A percentile compares a stretch with the other conserved stretches of the same genome.
Evolutionary conservation across 2,797 vertebrate species (phyloP).

Genomic region (Helostoma temminkii): DNA sequence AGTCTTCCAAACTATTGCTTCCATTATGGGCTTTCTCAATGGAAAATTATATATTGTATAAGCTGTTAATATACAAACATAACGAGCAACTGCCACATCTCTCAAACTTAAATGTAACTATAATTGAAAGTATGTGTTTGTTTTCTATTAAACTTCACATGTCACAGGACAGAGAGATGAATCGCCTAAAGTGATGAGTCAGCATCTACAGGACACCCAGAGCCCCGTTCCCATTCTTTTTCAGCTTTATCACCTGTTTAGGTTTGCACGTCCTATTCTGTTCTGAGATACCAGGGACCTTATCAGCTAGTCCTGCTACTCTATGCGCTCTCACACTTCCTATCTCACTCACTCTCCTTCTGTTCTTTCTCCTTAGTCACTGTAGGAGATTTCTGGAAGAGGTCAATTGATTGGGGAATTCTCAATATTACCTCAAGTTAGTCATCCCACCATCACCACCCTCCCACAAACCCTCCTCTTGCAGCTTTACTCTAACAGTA

Average conservation of each 20-base stretch:
- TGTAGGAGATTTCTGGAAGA: constrained; percentile 38
- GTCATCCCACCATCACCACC: neutral
- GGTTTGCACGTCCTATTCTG: constrained; percentile 57
- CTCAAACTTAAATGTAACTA: neutral
- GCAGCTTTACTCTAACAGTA: constrained; percentile 20
- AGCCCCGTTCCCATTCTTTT: constrained; percentile 50
- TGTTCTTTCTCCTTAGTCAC: constrained; percentile 46
- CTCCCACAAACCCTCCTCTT: neutral
- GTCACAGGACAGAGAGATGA: neutral
- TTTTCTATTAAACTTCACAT: constrained; percentile 11
- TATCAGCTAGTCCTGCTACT: constrained; percentile 54
- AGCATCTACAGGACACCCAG: constrained; percentile 16
- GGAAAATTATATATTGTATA: constrained; percentile 1
- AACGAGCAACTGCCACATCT: neutral
- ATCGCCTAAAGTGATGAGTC: constrained; percentile 31
- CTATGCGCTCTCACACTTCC: constrained; percentile 35
- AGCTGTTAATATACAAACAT: neutral
- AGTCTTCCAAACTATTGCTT: neutral
- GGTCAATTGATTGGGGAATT: constrained; percentile 48
- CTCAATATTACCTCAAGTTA: constrained; percentile 9
- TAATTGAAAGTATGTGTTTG: neutral
- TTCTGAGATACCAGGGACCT: constrained; percentile 52
- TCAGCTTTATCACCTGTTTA: constrained; percentile 69
- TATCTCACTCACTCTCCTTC: constrained; percentile 16
- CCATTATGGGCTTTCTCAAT: constrained; percentile 12